Conservation (phyloP, 2,888 invertebrate species). For the Dryobota labecula region DNA sequence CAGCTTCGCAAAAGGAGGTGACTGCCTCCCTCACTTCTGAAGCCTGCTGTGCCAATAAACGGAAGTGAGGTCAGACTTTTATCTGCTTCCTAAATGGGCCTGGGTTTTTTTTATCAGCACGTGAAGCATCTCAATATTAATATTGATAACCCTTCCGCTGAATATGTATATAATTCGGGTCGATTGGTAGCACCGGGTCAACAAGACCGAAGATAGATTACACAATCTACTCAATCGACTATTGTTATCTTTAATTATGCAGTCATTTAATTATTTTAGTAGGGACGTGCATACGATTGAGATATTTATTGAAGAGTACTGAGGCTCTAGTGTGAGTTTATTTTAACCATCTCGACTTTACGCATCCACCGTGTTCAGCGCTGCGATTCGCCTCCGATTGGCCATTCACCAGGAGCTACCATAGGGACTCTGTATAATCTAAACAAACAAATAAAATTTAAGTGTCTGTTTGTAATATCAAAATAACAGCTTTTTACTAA, state of each 20-base stretch:
- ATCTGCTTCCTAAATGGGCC: neutral
- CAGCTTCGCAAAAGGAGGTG: too few relatives aligned
- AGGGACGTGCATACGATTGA: neutral
- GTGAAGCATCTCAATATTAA: conserved; percentile 27
- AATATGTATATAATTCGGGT: conserved; percentile 18
- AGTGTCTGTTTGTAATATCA: too few relatives aligned
- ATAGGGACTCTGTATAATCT: too few relatives aligned
- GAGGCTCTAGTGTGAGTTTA: too few relatives aligned
- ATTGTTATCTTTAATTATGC: conserved; percentile 47
- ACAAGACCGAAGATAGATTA: conserved; percentile 38
- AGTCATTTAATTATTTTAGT: conserved; percentile 40
- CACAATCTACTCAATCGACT: conserved; percentile 33
- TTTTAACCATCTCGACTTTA: too few relatives aligned
- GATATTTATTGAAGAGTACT: neutral
- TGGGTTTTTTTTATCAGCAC: conserved; percentile 23
- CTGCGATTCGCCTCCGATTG: too few relatives aligned
- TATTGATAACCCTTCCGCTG: conserved; percentile 25
- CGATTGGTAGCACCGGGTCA: conserved; percentile 29
- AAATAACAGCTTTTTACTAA: too few relatives aligned
- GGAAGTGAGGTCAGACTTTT: conserved; percentile 18
- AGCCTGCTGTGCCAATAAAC: too few relatives aligned
- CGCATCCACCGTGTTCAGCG: too few relatives aligned
- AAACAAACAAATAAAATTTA: too few relatives aligned
- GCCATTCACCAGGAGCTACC: too few relatives aligned
- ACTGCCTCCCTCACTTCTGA: too few relatives aligned